Percentiles rank a stretch among this genome's conserved stretches.
These are phyloP conservation scores for Neodiprion virginianus DNA, from an alignment of 1,140 invertebrate species.

Conservation along the genomic window DNA sequence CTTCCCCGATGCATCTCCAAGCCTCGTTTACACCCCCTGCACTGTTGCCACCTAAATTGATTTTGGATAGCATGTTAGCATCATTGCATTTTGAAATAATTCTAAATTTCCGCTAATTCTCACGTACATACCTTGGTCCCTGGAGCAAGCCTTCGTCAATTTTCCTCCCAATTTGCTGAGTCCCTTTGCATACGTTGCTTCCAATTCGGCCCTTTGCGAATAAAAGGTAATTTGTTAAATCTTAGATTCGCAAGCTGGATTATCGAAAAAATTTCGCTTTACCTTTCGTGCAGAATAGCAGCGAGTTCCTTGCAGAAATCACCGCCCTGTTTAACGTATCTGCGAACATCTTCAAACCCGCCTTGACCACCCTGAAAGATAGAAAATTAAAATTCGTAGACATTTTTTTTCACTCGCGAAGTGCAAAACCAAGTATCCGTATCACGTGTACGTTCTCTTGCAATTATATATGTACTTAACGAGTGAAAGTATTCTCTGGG, in stretches of 20 bases:
- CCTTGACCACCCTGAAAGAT: constrained; percentile 80
- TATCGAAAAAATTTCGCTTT: constrained; percentile 30
- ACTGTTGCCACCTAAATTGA: constrained; percentile 66
- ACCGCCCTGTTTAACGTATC: constrained; percentile 91
- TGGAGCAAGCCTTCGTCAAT: constrained; percentile 79
- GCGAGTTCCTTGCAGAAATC: constrained; percentile 94
- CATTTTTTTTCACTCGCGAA: too few relatives aligned
- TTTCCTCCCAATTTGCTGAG: constrained; percentile 86
- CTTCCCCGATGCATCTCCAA: constrained; percentile 88
- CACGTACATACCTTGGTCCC: constrained; percentile 56
- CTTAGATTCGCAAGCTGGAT: constrained; percentile 3
- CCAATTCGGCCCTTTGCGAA: constrained; percentile 82
- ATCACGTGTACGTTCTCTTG: too few relatives aligned
- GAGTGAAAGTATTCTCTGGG: too few relatives aligned
- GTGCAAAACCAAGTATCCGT: too few relatives aligned
- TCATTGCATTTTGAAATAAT: background rate
- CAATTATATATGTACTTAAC: too few relatives aligned
- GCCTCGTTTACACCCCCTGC: constrained; percentile 85
- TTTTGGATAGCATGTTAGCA: background rate
- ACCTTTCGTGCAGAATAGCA: constrained; percentile 90
- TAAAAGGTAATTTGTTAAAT: constrained; percentile 25
- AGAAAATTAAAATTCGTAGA: background rate
- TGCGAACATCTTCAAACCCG: constrained; percentile 90
- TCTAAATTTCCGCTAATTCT: too few relatives aligned
- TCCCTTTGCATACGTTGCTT: constrained; percentile 88